A percentile compares a stretch with the other conserved stretches of the same genome.
Conservation (phyloP, 2,797 vertebrate genomes). For the Nothura maculosa region DNA sequence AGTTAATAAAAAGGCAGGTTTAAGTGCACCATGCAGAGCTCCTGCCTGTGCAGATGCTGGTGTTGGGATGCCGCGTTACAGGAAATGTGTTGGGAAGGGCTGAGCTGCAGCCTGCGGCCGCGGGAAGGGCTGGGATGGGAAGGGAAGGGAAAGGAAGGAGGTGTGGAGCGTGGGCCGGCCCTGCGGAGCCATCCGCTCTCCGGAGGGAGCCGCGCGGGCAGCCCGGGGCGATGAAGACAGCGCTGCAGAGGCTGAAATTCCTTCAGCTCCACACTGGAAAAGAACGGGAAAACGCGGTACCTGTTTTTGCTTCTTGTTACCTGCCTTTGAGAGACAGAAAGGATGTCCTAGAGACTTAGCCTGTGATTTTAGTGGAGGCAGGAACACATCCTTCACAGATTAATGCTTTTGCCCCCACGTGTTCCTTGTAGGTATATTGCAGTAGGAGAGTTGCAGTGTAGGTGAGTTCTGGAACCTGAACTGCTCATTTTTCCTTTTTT, state of each 20-base stretch:
- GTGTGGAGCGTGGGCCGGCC: not conserved
- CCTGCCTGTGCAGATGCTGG: not conserved
- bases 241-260: slow-evolving; percentile 84
- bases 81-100: not conserved
- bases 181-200: too few relatives aligned
- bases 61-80: not conserved
- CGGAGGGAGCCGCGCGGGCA: too few relatives aligned
- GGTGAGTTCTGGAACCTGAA: not conserved
- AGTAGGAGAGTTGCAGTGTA: not conserved
- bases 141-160: not conserved
- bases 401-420: not conserved
- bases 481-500: not conserved
- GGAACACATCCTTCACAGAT: not conserved
- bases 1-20: not conserved
- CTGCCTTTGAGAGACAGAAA: not conserved
- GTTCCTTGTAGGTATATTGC: not conserved
- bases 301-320: not conserved
- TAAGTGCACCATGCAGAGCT: not conserved
- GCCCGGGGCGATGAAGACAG: slow-evolving; percentile 78
- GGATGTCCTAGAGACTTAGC: not conserved
- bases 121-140: not conserved
- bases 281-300: slow-evolving; percentile 74
- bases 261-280: slow-evolving; percentile 81
- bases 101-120: not conserved
- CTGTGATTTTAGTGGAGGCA: not conserved